Conservation (phyloP, 2,888 invertebrate genomes). For the Orthonychiurus folsomi region DNA sequence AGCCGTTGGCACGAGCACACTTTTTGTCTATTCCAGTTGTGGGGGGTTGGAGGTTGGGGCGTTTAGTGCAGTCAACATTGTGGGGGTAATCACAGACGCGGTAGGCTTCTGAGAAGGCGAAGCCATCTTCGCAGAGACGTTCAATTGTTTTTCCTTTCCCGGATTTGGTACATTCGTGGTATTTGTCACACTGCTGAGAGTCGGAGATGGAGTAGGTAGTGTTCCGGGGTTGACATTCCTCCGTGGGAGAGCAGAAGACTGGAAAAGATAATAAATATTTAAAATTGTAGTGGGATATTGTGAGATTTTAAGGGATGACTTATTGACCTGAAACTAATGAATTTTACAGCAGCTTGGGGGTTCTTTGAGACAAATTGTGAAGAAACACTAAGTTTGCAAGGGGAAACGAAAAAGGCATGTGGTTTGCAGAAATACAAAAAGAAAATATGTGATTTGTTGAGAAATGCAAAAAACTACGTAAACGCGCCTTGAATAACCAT, state of each 20-base stretch:
- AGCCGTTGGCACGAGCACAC: conserved; percentile 38
- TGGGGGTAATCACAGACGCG: conserved; percentile 75
- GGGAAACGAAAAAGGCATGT: too few relatives aligned
- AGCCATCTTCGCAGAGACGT: conserved; percentile 71
- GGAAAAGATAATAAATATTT: too few relatives aligned
- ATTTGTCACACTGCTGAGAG: conserved; percentile 56
- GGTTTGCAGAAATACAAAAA: too few relatives aligned
- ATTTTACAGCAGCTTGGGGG: too few relatives aligned
- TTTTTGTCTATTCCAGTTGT: conserved; percentile 57
- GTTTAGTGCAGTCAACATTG: conserved; percentile 65
- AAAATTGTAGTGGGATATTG: too few relatives aligned
- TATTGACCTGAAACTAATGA: too few relatives aligned
- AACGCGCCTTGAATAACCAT: too few relatives aligned
- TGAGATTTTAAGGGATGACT: too few relatives aligned
- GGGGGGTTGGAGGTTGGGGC: conserved; percentile 60
- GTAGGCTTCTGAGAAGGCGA: conserved; percentile 64
- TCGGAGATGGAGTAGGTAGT: conserved; percentile 29
- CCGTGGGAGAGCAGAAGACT: conserved; percentile 22
- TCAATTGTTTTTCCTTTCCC: conserved; percentile 58
- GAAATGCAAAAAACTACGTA: too few relatives aligned
- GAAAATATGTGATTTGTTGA: too few relatives aligned
- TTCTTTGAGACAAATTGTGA: too few relatives aligned
- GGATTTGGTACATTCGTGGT: conserved; percentile 53
- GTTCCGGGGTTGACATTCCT: conserved; percentile 31
- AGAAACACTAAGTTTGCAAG: too few relatives aligned